Evolutionary conservation across 2,113 vertebrate species (phyloP).

Genomic region (Chloebia gouldiae): DNA sequence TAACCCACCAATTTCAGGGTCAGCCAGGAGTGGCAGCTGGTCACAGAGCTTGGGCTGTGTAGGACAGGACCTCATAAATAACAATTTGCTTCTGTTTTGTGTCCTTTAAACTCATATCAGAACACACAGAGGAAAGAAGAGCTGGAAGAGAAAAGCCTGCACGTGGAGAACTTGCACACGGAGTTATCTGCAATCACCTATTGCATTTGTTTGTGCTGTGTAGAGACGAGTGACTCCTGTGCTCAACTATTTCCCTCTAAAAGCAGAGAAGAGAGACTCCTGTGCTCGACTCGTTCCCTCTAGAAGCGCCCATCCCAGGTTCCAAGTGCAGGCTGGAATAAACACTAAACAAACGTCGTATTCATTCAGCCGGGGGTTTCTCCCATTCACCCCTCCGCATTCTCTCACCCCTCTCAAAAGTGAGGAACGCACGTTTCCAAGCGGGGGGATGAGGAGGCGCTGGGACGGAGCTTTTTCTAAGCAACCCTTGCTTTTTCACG

Average conservation of each 20-base stretch:
- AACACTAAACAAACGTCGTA: background rate
- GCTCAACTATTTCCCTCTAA: too few species aligned
- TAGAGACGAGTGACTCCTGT: background rate
- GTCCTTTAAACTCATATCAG: background rate
- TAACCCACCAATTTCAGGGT: background rate
- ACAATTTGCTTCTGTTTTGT: background rate
- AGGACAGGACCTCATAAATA: background rate
- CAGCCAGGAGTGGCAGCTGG: background rate
- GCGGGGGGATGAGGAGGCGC: background rate
- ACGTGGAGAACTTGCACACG: background rate
- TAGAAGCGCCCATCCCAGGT: background rate
- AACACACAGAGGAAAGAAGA: background rate
- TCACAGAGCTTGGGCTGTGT: background rate
- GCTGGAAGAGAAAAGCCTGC: background rate
- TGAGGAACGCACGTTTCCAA: slow-evolving; percentile 56
- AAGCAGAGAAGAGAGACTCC: too few species aligned
- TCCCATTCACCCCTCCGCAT: background rate
- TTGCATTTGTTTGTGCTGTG: background rate
- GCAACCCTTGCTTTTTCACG: slow-evolving; percentile 76
- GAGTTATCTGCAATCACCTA: rapidly evolving
- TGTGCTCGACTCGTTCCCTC: background rate
- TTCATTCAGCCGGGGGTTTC: background rate
- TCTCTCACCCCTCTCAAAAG: slow-evolving; percentile 2
- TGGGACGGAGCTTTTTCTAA: slow-evolving; percentile 63
- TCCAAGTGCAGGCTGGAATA: background rate